Evolutionary conservation across 1,140 invertebrate genomes (phyloP), one percentile per base, ranked within the genome.

Genomic region (Hermatobates lingyangjiaoensis): DNA sequence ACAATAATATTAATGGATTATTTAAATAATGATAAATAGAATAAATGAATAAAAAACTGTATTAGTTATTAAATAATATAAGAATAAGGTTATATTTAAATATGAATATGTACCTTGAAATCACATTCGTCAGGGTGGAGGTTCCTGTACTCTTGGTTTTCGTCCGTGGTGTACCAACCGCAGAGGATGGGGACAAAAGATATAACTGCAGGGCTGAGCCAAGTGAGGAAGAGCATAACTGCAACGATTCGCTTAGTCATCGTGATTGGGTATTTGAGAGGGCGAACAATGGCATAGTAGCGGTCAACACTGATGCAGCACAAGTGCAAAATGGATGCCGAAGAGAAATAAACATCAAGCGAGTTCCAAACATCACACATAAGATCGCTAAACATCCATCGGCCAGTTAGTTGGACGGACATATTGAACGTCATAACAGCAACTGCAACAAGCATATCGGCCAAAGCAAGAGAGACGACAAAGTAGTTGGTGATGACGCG

Each of bases 371-470:
- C 74, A 68, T 94, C 87, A 73, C 92, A 96, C 76, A 93, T 83
- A 56, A 83, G 74, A 59, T 78, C 73, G 1, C 86, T 84, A 63
- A 95, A 93, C 50, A 88, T 66, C 92, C 92, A 96, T 54, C 67
- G 68, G 27, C 77, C 78, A 24, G 79, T 82, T 2, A 91, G 63
- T 61, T 87, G 82, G 5, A 87, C 77, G 59, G 81, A 85, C 21
- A 88, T 87, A 67, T 93, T 95, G 68, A 95, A 95, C n/a, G 85
- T 89, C 91, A 90, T 91, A 26, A 86, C 87, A 60, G 89, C 84
- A 21, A 92, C 68, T 3, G 90, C 90, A 7, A 96, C 91, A 21
- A 93, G 68, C 64, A 91, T 79, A 64, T 95, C 91, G 3, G 91
- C 90, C 58, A 88, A 80, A 0, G 91, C 87, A 21, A 95, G 68